A percentile compares a stretch with the other conserved stretches of the same genome.
phyloP scores from a whole-genome alignment of 2,888 invertebrate genomes.

The Lymantria dispar region DNA sequence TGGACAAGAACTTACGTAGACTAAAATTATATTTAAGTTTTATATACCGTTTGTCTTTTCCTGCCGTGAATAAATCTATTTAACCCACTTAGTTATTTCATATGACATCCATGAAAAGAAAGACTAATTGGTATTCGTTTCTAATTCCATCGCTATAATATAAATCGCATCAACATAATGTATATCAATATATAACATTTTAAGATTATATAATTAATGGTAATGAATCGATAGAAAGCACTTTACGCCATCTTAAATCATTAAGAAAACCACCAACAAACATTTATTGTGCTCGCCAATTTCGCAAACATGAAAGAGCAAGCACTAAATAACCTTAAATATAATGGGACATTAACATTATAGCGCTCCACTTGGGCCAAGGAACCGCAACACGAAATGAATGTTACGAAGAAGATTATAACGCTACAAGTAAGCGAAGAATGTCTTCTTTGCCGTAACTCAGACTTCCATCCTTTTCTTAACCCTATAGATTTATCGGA shows the following conservation, averaged over 20 bases:
- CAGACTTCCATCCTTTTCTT: conserved; percentile 1
- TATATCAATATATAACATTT: too few relatives aligned
- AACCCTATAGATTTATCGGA: background rate
- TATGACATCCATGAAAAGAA: too few relatives aligned
- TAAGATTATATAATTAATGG: too few relatives aligned
- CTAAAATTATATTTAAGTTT: too few relatives aligned
- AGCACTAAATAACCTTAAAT: conserved; percentile 33
- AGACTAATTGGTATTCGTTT: too few relatives aligned
- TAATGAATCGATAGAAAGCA: background rate
- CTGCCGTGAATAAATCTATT: too few relatives aligned
- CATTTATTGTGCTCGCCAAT: conserved; percentile 26
- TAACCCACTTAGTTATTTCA: too few relatives aligned
- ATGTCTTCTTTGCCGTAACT: background rate
- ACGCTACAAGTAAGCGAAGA: conserved; percentile 3
- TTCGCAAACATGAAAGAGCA: conserved; percentile 28
- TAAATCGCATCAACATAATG: too few relatives aligned
- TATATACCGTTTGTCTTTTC: too few relatives aligned
- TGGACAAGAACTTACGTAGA: too few relatives aligned
- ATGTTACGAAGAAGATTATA: conserved; percentile 40
- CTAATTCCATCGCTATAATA: too few relatives aligned
- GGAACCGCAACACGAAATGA: conserved; percentile 58
- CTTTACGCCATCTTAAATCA: background rate
- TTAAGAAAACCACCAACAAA: conserved; percentile 18
- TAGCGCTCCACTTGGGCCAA: conserved; percentile 40
- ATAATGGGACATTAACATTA: conserved; percentile 36